phyloP scores from a whole-genome alignment of 2,888 invertebrate genomes.

The Suillia variegata region DNA sequence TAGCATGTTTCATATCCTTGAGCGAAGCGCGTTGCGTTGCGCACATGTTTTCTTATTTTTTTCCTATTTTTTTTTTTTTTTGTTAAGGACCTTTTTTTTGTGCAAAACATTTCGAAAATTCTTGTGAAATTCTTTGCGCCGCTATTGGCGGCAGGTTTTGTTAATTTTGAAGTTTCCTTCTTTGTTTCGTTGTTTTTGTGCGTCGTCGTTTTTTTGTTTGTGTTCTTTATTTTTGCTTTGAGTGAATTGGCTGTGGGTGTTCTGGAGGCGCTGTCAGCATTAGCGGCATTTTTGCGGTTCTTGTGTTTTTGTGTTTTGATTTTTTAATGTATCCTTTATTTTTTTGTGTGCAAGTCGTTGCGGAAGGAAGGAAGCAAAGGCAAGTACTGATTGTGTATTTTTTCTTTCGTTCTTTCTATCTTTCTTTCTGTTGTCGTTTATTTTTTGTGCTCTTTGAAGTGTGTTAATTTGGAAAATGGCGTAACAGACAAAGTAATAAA shows the following conservation, averaged over 20 bases:
- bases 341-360: neutral
- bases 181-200: neutral
- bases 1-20: neutral
- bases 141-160: conserved; percentile 6
- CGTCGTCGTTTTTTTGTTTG: no score
- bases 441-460: neutral
- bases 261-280: neutral
- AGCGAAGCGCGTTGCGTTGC: neutral
- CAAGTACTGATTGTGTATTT: neutral
- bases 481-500: no score
- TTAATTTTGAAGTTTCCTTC: neutral
- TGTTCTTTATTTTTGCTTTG: neutral
- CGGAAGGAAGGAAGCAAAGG: neutral
- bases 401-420: neutral
- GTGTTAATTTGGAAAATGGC: neutral
- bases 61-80: neutral
- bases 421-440: neutral
- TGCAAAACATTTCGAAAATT: conserved; percentile 12
- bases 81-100: no score
- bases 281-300: conserved; percentile 12
- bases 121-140: conserved; percentile 10
- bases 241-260: neutral
- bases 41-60: neutral
- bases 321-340: conserved; percentile 3
- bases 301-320: conserved; percentile 13